phyloP scores from a whole-genome alignment of 1,140 invertebrate species.

The Dysdera silvatica region DNA sequence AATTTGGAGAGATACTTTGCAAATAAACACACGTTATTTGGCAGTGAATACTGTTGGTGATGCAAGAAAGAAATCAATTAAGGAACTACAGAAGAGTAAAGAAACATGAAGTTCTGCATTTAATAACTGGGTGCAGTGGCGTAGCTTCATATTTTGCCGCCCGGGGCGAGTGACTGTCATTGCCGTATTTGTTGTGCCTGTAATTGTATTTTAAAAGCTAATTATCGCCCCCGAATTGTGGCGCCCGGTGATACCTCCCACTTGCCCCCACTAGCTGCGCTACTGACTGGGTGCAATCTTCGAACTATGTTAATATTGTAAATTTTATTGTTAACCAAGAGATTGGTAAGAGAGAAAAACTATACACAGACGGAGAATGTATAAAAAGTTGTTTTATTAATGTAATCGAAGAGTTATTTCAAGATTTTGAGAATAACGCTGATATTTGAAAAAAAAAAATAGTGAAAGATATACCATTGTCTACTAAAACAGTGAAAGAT shows the following conservation, averaged over 20 bases:
- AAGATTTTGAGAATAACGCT: background rate
- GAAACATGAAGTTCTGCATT: background rate
- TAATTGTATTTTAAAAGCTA: too few species aligned
- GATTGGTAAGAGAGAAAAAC: background rate
- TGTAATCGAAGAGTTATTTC: background rate
- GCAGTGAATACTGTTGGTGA: background rate
- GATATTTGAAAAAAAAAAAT: background rate
- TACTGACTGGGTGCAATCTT: background rate
- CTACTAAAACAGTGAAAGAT: background rate
- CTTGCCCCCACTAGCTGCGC: too few species aligned
- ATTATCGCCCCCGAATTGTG: too few species aligned
- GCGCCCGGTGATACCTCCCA: too few species aligned
- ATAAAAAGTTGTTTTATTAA: background rate
- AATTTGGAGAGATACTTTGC: background rate
- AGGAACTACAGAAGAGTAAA: background rate
- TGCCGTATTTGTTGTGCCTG: too few species aligned
- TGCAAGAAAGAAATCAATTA: background rate
- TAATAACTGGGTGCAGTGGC: background rate
- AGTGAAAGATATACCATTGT: background rate
- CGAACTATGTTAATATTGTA: background rate
- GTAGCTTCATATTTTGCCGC: too few species aligned
- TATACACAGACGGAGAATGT: background rate
- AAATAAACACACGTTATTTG: background rate
- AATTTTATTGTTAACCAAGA: background rate
- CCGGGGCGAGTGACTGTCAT: too few species aligned